phyloP scores from a whole-genome alignment of 2,888 invertebrate species.

The Cenopis cana region DNA sequence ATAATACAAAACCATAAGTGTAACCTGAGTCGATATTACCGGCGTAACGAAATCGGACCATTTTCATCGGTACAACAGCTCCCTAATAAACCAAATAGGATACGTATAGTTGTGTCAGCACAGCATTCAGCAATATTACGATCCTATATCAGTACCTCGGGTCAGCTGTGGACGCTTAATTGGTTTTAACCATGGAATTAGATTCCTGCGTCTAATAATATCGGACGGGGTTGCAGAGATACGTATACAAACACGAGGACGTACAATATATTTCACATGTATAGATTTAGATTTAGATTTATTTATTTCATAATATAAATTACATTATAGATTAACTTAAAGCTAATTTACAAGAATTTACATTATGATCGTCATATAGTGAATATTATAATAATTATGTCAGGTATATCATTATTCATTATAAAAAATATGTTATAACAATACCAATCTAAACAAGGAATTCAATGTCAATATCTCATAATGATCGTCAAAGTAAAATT shows the following conservation, averaged over 20 bases:
- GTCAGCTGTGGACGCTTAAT: constrained; percentile 39
- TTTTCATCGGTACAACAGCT: constrained; percentile 33
- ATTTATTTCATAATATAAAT: no score
- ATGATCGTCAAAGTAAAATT: no score
- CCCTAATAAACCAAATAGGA: constrained; percentile 40
- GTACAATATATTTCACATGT: not conserved
- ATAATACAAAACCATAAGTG: no score
- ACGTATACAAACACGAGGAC: constrained; percentile 1
- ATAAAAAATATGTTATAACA: no score
- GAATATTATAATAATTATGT: no score
- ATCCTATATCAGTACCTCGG: constrained; percentile 44
- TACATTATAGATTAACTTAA: no score
- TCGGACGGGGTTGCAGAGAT: constrained; percentile 27
- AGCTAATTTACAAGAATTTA: no score
- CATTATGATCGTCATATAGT: no score
- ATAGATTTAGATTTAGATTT: no score
- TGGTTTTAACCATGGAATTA: constrained; percentile 44
- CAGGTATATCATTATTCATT: no score
- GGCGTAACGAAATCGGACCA: constrained; percentile 24
- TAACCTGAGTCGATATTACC: constrained; percentile 2
- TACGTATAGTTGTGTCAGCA: constrained; percentile 44
- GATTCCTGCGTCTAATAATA: constrained; percentile 43
- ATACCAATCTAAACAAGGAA: no score
- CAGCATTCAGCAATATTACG: constrained; percentile 44
- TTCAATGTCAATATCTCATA: no score